Conservation (phyloP, 1,140 invertebrate genomes). For the Drosophila bifasciata region DNA sequence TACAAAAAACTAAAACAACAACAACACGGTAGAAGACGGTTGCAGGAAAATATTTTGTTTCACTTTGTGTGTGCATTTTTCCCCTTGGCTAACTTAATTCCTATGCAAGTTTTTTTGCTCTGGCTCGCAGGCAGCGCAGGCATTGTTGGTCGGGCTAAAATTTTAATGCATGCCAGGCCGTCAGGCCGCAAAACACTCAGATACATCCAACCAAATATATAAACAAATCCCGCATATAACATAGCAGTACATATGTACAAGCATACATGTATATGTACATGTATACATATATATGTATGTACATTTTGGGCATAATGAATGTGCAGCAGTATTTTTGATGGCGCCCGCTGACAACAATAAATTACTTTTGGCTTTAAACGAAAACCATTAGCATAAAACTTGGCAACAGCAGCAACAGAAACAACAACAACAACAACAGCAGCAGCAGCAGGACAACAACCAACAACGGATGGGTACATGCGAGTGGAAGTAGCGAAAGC, state of each 20-base stretch:
- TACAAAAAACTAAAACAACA: background rate
- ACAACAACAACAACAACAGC: slow-evolving; percentile 8
- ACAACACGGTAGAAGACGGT: background rate
- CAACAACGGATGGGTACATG: too few species aligned
- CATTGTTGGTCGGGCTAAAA: slow-evolving; percentile 68
- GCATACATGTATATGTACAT: slow-evolving; percentile 9
- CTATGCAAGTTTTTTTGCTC: slow-evolving; percentile 68
- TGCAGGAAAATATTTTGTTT: slow-evolving; percentile 42
- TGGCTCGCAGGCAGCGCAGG: slow-evolving; percentile 37
- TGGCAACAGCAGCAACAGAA: slow-evolving; percentile 63
- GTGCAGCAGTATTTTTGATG: slow-evolving; percentile 82
- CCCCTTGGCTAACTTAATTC: slow-evolving; percentile 70
- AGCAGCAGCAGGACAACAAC: too few species aligned
- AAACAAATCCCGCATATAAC: background rate
- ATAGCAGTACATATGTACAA: background rate
- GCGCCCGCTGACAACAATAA: slow-evolving; percentile 81
- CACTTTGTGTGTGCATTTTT: slow-evolving; percentile 53
- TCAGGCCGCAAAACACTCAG: slow-evolving; percentile 1
- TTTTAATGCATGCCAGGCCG: slow-evolving; percentile 63
- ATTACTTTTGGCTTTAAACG: slow-evolving; percentile 82
- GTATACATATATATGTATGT: slow-evolving; percentile 17
- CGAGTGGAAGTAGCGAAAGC: slow-evolving; percentile 10
- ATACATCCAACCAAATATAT: slow-evolving; percentile 4
- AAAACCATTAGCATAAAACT: slow-evolving; percentile 83
- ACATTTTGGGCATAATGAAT: slow-evolving; percentile 72